Conservation (phyloP, 2,113 vertebrate genomes). For the Miniopterus natalensis region DNA sequence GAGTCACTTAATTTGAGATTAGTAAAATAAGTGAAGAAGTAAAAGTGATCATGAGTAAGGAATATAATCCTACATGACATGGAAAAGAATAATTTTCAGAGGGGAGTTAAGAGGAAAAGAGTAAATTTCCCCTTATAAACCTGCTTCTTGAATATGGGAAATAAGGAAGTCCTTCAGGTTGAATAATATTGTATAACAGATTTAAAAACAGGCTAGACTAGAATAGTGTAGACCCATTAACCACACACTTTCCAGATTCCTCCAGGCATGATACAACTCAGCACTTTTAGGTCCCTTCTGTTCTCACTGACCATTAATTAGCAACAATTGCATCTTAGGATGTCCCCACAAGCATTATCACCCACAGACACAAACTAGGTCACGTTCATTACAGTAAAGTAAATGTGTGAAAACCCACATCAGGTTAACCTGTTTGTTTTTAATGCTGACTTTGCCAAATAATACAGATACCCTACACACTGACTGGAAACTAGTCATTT, state of each 20-base stretch:
- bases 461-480: neutral
- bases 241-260: neutral
- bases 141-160: neutral
- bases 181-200: neutral
- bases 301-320: constrained; percentile 14
- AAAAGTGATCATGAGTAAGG: neutral
- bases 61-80: neutral
- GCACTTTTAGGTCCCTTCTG: neutral
- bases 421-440: neutral
- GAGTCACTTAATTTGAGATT: neutral
- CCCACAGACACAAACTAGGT: constrained; percentile 18
- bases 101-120: neutral
- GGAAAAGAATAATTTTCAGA: neutral
- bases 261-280: neutral
- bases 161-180: neutral
- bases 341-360: neutral
- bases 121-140: neutral
- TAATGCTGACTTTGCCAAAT: neutral
- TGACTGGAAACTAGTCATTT: neutral
- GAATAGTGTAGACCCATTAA: neutral
- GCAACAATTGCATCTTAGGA: neutral
- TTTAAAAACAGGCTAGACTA: neutral
- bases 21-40: neutral
- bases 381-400: neutral
- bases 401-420: neutral